Conservation (phyloP, 2,113 vertebrate species). For the Stigmatopora nigra region DNA sequence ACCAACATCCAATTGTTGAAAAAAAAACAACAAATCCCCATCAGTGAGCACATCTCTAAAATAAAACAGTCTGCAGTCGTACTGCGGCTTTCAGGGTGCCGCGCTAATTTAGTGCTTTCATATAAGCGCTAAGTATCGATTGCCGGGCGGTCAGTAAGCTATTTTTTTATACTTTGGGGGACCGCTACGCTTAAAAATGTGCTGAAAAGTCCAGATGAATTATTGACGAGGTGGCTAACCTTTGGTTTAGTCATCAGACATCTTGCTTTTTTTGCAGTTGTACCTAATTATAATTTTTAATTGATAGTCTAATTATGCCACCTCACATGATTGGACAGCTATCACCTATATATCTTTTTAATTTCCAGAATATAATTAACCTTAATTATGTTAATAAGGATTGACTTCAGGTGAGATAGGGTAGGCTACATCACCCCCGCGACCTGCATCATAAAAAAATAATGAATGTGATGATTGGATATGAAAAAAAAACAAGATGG, state of each 20-base stretch:
- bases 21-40: not conserved
- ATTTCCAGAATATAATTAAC: too few relatives aligned
- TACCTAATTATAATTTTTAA: not conserved
- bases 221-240: slow-evolving; percentile 3
- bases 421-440: too few relatives aligned
- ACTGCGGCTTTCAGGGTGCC: not conserved
- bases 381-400: too few relatives aligned
- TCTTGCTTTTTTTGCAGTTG: not conserved
- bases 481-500: too few relatives aligned
- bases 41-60: not conserved
- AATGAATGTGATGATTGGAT: too few relatives aligned
- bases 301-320: too few relatives aligned
- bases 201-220: slow-evolving; percentile 18
- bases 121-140: slow-evolving; percentile 17
- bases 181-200: not conserved
- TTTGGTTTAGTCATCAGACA: not conserved
- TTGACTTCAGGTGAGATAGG: too few relatives aligned
- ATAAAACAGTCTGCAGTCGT: not conserved
- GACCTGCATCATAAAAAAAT: too few relatives aligned
- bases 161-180: slow-evolving; percentile 14
- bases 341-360: too few relatives aligned
- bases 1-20: not conserved
- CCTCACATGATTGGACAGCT: too few relatives aligned
- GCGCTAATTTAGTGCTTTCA: not conserved
- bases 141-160: not conserved